Evolutionary conservation across 2,888 invertebrate species (phyloP), one percentile per base, ranked within the genome.

Genomic region (Chromoteleia sp.): DNA sequence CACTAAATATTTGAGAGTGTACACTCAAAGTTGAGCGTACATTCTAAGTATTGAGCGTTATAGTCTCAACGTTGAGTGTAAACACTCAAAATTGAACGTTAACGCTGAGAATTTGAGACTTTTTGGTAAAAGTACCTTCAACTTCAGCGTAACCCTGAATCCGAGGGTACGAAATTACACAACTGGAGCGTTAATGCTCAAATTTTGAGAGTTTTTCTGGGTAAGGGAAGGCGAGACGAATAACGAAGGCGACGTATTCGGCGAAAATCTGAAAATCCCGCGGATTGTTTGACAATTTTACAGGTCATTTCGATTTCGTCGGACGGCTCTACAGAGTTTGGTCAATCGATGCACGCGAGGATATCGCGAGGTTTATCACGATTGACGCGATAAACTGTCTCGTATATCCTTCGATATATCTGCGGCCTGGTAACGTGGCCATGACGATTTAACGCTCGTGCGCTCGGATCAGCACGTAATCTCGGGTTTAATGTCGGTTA

Each of bases 401-500:
- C 80, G 81, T 84, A 74, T 78, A 83, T 84, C 78, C 73, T 81
- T 70, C 78, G 79, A 45, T 50, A 71, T 82, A 76, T 61, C 76
- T 81, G 82, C 71, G 68, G 79, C 52, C 59, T 52, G 45, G 76
- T 54, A 71, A 71, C 83, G 67, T 84, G 76, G 78, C 77, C 84
- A 84, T 85, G 85, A 83, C 87, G 86, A 88, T 89, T 89, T 88
- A 88, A 89, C 86, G 86, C 84, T 80, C 77, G 85, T 73, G 75
- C 84, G 76, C 84, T 84, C 75, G 87, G 86, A 88, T 88, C 88
- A 85, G 84, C 85, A 83, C 85, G 87, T 89, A 89, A 89, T 89
- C 89, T 88, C 87, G 86, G 88, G 84, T 89, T 89, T 89, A 88
- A 89, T 89, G 88, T 89, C 85, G 87, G 85, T 86, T 83, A 84